Conservation (phyloP, 2,797 vertebrate genomes). For the Lepilemur ruficaudatus region DNA sequence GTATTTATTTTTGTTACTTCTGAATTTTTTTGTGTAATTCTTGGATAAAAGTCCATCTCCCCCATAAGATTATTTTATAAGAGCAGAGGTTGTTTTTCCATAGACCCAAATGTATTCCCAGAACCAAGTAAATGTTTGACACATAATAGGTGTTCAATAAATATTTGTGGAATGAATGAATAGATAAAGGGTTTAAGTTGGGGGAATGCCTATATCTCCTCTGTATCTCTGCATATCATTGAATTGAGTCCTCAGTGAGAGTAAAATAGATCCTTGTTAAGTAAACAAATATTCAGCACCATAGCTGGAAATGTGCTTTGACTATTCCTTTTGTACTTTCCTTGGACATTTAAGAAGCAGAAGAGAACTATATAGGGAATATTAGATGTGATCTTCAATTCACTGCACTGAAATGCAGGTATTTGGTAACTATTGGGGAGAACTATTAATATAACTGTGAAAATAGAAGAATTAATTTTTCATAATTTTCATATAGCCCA, state of each 20-base stretch:
- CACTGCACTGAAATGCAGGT: neutral
- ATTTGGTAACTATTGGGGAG: neutral
- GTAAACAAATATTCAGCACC: neutral
- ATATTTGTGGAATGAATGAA: neutral
- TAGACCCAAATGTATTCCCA: neutral
- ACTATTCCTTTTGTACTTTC: neutral
- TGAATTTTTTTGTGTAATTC: neutral
- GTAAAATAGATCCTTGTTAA: neutral
- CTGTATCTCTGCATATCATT: neutral
- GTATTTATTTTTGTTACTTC: neutral
- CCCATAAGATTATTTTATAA: neutral
- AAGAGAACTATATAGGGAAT: neutral
- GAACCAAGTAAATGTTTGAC: neutral
- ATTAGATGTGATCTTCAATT: neutral
- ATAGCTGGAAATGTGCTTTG: neutral
- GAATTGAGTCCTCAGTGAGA: neutral
- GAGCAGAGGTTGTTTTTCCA: neutral
- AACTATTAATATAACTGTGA: neutral
- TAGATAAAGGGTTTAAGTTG: neutral
- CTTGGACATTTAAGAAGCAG: neutral
- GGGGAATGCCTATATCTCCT: neutral
- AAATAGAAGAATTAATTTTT: neutral
- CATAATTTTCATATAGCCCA: neutral
- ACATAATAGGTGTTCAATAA: neutral
- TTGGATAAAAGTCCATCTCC: neutral